These are phyloP conservation scores for Ellobium chinense DNA, from an alignment of 2,888 invertebrate species.

Conservation along the genomic window DNA sequence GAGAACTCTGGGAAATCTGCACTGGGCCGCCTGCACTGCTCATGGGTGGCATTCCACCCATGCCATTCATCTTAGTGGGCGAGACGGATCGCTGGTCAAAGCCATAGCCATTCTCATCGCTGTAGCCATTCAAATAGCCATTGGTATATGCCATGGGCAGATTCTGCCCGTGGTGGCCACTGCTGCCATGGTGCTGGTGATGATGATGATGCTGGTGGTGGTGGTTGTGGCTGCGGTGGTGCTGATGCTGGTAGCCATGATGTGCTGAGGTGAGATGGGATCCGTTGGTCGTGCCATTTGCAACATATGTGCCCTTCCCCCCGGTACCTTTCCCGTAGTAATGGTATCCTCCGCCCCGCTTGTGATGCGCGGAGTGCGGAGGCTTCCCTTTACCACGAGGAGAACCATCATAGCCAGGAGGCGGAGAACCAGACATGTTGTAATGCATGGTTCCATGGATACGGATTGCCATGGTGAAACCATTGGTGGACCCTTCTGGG, in stretches of 20 bases:
- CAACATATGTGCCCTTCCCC: conserved; percentile 28
- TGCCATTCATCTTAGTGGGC: conserved; percentile 43
- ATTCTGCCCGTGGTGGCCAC: conserved; percentile 16
- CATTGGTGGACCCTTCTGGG: conserved; percentile 36
- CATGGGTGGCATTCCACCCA: conserved; percentile 10
- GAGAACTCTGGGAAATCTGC: conserved; percentile 41
- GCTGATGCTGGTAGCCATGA: conserved; percentile 30
- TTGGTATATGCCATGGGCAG: conserved; percentile 34
- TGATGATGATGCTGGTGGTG: conserved; percentile 38
- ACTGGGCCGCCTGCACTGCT: conserved; percentile 19
- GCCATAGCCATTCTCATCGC: conserved; percentile 39
- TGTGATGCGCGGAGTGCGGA: conserved; percentile 27
- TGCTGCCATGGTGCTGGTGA: conserved; percentile 24
- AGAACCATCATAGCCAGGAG: conserved; percentile 39
- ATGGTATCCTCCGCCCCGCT: conserved; percentile 39
- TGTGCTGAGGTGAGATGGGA: conserved; percentile 16
- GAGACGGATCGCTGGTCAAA: conserved; percentile 35
- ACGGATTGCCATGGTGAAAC: conserved; percentile 39
- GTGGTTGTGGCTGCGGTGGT: conserved; percentile 33
- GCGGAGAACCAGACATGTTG: conserved; percentile 36
- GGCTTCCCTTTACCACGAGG: conserved; percentile 39
- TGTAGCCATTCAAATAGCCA: conserved; percentile 43
- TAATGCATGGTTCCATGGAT: conserved; percentile 44
- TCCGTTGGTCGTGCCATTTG: conserved; percentile 25
- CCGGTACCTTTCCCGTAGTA: conserved; percentile 44